A percentile compares a stretch with the other conserved stretches of the same genome.
Evolutionary conservation across 2,888 invertebrate genomes (phyloP).

Genomic region (Epicampocera succincta): DNA sequence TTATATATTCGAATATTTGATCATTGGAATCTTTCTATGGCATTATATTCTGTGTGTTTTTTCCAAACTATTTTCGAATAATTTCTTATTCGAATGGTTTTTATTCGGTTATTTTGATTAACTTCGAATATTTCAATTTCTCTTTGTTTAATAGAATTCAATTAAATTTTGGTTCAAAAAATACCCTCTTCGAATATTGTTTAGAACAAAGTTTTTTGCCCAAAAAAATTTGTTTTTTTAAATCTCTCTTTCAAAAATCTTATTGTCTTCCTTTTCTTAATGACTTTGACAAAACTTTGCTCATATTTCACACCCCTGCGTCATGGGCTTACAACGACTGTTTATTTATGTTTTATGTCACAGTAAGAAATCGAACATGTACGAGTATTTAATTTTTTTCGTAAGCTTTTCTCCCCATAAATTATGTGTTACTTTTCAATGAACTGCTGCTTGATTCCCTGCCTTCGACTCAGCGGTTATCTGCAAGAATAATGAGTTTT

Average conservation of each 20-base stretch:
- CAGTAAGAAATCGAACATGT: constrained; percentile 52
- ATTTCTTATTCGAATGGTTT: no score
- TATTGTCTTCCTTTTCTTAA: not conserved
- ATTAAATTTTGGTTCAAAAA: no score
- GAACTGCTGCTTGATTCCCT: constrained; percentile 6
- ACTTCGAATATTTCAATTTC: no score
- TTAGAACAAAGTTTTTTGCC: not conserved
- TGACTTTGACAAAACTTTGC: not conserved
- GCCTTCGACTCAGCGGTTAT: constrained; percentile 41
- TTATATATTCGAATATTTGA: no score
- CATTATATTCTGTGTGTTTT: no score
- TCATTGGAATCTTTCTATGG: no score
- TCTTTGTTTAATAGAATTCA: no score
- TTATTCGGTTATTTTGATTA: no score
- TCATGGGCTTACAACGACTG: not conserved
- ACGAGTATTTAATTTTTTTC: constrained; percentile 35
- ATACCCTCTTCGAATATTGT: no score
- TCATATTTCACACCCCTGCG: constrained; percentile 3
- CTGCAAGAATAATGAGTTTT: constrained; percentile 65
- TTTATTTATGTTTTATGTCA: constrained; percentile 50
- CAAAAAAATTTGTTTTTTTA: constrained; percentile 43
- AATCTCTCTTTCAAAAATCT: not conserved
- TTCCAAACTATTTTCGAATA: no score
- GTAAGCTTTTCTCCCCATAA: constrained; percentile 13
- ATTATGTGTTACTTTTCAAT: constrained; percentile 15